Base-by-base conservation (phyloP, 2,888 invertebrate species). In the Andrena bicolor region DNA sequence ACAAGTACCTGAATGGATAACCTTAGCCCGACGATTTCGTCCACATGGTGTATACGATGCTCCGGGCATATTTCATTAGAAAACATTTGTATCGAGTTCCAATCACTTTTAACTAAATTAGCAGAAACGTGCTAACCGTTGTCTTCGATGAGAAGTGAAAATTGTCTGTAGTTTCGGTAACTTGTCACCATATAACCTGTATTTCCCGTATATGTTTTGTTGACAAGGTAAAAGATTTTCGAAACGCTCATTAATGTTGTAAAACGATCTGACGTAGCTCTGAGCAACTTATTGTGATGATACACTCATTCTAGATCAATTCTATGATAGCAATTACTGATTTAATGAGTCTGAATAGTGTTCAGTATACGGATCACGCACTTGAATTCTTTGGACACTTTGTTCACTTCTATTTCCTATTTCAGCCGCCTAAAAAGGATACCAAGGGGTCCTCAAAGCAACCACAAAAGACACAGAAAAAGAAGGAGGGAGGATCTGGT, bases 401-500 rank as follows among this genome's bases (percentile, higher is more conserved):
- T 2, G 8, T 28, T 32, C 23, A 56, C 20, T n/a, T 32, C 13
- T 32, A 16, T 23, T 86, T 64, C 73, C 82, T 66, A 82, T 88
- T 96, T 90, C 94, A 98, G 98, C 98, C 98, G 94, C 98, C 98
- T 90, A 98, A 98, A 94, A 98, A 98, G 96, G 98, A 98, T 95
- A 95, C 98, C 23, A 98, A 98, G 95, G 96, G 97, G 92, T 97
- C 97, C 94, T 97, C 98, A 83, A 98, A 98, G 94, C 98, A 98
- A 95, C 98, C 98, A 85, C 98, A 98, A 93, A 98, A 98, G 94
- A 98, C 98, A 87, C 98, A 98, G 91, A 98, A 98, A 95, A 98
- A 98, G 96, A 98, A 98, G 95, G 98, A 98, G 94, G 98, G 98
- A 94, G 98, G 98, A 92, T 97, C 97, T 89, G 98, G 98, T 91